Evolutionary conservation across 2,888 invertebrate species (phyloP), one percentile per base, ranked within the genome.

Genomic region (Xanthia togata): DNA sequence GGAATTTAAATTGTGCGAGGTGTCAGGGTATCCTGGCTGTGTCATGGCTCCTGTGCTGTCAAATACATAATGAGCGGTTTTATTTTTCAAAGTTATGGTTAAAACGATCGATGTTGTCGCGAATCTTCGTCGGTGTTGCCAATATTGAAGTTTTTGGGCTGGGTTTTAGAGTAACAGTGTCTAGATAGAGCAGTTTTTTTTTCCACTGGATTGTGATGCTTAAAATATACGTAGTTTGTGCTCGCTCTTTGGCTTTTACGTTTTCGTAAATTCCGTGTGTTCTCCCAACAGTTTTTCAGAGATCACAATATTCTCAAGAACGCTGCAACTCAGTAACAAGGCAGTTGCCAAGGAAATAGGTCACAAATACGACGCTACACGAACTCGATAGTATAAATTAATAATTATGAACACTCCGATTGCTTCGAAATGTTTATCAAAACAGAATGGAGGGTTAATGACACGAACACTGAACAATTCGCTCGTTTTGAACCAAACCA

Each of bases 21-120:
- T 76, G 47, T 80, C 86, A 92, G 85, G 78, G 79, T 91, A 92
- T 65, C 80, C 82, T 93, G 94, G 95, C 79, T 71, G 69, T 63
- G 63, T 17, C 78, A 85, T 81, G 91, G 91, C 89, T 89, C 83
- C 86, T 89, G 89, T 57, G 90, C 92, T 94, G 95, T 94, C 94
- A 94, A 93, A 94, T 94, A 95, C 93, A 96, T 96, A 95, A 94
- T 93, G 91, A 92, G 90, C 84, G 88, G 86, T 65, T 78, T 90
- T 92, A 92, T 92, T 92, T 91, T 89, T 94, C 93, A 90, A 82
- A 86, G 64, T 73, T 76, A 87, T 79, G 85, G 73, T 77, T 78
- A 63, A 88, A 89, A 82, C 90, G 91, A 91, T 92, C 92, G 91
- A 92, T 92, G 69, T 23, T 73, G 53, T 68, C 44, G 47, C 55